Conservation (phyloP, 2,888 invertebrate species). For the Pammene aurita region DNA sequence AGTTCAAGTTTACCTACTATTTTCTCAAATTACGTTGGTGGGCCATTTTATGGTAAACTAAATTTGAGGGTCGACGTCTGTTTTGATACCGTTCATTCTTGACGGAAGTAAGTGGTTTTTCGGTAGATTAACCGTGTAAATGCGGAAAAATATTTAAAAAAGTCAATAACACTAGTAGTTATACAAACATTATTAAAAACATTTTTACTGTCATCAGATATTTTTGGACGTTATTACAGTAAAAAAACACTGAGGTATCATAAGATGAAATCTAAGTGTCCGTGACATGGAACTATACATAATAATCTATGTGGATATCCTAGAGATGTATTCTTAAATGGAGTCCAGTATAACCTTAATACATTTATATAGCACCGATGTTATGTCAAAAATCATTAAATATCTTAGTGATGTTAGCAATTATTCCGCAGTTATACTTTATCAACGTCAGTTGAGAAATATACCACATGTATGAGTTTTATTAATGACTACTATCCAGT, state of each 20-base stretch:
- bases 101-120: constrained; percentile 23
- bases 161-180: background rate
- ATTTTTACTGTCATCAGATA: background rate
- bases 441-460: constrained; percentile 38
- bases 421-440: constrained; percentile 36
- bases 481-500: constrained; percentile 39
- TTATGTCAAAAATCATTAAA: constrained; percentile 29
- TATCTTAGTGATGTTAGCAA: constrained; percentile 37
- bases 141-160: background rate
- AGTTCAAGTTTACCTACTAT: constrained; percentile 72
- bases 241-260: background rate
- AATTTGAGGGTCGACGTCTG: constrained; percentile 55
- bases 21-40: constrained; percentile 65
- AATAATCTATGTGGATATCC: background rate
- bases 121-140: background rate
- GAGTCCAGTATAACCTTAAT: constrained; percentile 18
- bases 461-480: constrained; percentile 37
- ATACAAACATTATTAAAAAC: background rate
- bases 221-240: background rate
- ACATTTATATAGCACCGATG: constrained; percentile 14
- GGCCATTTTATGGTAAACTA: constrained; percentile 62
- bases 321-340: constrained; percentile 9
- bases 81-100: constrained; percentile 44
- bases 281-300: background rate
- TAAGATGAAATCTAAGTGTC: too few species aligned